Evolutionary conservation across 2,888 invertebrate genomes (phyloP).

Genomic region (Pyrocoelia pectoralis): DNA sequence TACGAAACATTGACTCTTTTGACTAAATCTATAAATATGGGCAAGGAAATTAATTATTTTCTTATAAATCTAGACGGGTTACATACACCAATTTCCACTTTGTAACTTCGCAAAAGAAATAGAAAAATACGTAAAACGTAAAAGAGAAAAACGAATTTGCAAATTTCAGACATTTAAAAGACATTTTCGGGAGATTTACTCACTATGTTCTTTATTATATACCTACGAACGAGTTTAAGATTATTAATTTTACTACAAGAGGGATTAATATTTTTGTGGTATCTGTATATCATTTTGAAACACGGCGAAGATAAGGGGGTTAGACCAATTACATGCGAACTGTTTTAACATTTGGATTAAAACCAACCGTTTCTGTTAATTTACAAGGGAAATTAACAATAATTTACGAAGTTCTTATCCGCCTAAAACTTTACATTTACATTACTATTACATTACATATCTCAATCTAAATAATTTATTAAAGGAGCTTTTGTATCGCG

Average conservation of each 20-base stretch:
- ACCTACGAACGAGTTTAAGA: neutral
- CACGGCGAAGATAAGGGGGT: conserved; percentile 17
- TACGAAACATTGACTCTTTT: too few relatives aligned
- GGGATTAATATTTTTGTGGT: conserved; percentile 18
- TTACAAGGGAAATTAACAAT: conserved; percentile 20
- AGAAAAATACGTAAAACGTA: too few relatives aligned
- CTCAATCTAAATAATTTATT: conserved; percentile 16
- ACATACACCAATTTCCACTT: too few relatives aligned
- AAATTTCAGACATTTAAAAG: too few relatives aligned
- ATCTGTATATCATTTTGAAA: conserved; percentile 17
- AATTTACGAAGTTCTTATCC: conserved; percentile 21
- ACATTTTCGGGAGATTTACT: too few relatives aligned
- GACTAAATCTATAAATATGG: too few relatives aligned
- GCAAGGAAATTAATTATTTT: too few relatives aligned
- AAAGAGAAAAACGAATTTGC: too few relatives aligned
- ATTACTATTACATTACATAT: conserved; percentile 14
- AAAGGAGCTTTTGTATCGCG: conserved; percentile 14
- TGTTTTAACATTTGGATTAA: conserved; percentile 18
- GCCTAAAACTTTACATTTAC: conserved; percentile 6
- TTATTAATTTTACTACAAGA: conserved; percentile 14
- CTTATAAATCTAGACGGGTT: too few relatives aligned
- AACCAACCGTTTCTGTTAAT: conserved; percentile 19
- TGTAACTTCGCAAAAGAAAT: too few relatives aligned
- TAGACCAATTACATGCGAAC: conserved; percentile 20
- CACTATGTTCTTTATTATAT: too few relatives aligned